These are phyloP conservation scores for Troilus luridus DNA, from an alignment of 2,888 invertebrate species.

Conservation along the genomic window DNA sequence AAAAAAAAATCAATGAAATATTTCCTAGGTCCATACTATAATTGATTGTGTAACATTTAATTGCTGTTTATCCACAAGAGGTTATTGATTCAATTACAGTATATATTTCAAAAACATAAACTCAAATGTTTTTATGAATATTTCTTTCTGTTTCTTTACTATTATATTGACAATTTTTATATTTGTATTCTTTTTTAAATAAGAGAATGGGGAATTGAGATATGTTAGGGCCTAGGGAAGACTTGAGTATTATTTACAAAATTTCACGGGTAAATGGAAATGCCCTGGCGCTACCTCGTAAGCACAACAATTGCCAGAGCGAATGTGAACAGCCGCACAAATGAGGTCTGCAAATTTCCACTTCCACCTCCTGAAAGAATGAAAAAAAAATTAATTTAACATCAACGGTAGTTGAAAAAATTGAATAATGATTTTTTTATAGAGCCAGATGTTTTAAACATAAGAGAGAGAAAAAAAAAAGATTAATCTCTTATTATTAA, in stretches of 20 bases:
- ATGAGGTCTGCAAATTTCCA: neutral
- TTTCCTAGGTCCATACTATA: constrained; percentile 35
- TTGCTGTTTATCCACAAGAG: neutral
- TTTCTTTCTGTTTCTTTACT: neutral
- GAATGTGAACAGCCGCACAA: constrained; percentile 4
- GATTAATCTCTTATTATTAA: no score
- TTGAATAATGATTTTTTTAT: no score
- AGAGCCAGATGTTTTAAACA: no score
- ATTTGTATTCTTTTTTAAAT: neutral
- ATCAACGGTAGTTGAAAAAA: neutral
- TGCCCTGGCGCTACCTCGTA: constrained; percentile 51
- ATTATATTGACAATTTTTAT: neutral
- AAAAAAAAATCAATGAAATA: neutral
- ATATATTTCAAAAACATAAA: neutral
- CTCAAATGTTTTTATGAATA: neutral
- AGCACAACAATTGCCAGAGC: neutral
- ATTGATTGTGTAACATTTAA: neutral
- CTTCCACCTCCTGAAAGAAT: constrained; percentile 18
- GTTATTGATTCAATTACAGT: neutral
- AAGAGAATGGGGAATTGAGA: neutral
- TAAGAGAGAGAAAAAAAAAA: no score
- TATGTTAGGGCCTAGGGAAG: constrained; percentile 56
- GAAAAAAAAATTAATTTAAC: neutral
- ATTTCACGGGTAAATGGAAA: constrained; percentile 26
- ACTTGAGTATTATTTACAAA: constrained; percentile 48